Evolutionary conservation across 2,888 invertebrate species (phyloP), one percentile per base, ranked within the genome.

Genomic region (Lutraria lutraria): DNA sequence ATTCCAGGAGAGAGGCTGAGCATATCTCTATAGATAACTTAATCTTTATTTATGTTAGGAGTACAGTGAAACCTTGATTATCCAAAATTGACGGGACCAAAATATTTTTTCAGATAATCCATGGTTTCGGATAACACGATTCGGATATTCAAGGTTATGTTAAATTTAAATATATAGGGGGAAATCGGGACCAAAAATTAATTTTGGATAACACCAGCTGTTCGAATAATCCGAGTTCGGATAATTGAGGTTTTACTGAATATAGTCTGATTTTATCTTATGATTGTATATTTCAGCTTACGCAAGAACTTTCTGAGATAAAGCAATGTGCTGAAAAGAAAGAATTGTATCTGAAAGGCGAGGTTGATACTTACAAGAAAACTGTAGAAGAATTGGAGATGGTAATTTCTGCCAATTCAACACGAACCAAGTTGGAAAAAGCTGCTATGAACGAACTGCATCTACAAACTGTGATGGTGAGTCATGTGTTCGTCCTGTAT

Each of bases 401-500:
- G 52, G 92, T 94, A 10, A 90, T 95, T 25, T 91, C 95, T 80
- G 93, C 95, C 13, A 94, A 95, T 31, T 92, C 94, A 52, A 89
- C 94, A 2, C 93, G 93, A 72, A 93, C 92, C 81, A 94, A 93
- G 88, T 93, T 96, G 10, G 95, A 96, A 86, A 93, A 94, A 53
- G 95, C 94, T 56, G 94, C 91, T 6, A 85, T 94, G 85, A 94
- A 94, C 76, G 94, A 95, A 52, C 93, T 93, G 34, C 96, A 96
- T 89, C 89, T 94, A 80, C 95, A 96, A 85, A 95, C 96, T 16
- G 93, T 96, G 79, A 95, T 94, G 93, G 96, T 96, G 83, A 79
- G 88, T 80, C 2, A 4, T 43, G 43, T 43, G 43, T 43, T 43
- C 8, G 2, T 43, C 8, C 43, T 43, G 8, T 43, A 43, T 43